Percentiles rank a stretch among this genome's conserved stretches.
phyloP scores from a whole-genome alignment of 2,888 invertebrate genomes.

The Cataglyphis altisquamis region DNA sequence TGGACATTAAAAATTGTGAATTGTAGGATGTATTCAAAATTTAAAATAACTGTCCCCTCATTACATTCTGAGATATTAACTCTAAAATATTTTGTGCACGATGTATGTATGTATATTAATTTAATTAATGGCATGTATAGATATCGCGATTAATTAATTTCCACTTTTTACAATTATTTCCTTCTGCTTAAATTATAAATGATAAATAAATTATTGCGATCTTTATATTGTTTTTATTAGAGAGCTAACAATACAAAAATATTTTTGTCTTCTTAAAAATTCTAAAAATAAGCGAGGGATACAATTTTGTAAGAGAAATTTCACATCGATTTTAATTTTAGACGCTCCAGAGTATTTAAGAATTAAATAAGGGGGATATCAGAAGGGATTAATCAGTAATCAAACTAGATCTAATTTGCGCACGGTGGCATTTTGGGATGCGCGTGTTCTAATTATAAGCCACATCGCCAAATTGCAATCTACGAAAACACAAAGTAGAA shows the following conservation, averaged over 20 bases:
- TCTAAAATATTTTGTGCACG: not conserved
- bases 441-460: constrained; percentile 17
- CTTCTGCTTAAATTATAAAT: not conserved
- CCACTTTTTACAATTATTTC: not conserved
- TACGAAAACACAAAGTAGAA: not conserved
- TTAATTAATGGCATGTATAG: not conserved
- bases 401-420: constrained; percentile 39
- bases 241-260: not conserved
- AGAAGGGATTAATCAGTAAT: constrained; percentile 7
- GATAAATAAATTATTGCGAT: not conserved
- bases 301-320: not conserved
- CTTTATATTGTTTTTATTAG: not conserved
- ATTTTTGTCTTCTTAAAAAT: not conserved
- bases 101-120: not conserved
- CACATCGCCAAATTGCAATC: constrained; percentile 42
- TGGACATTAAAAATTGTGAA: not conserved
- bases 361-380: not conserved
- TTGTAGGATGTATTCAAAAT: not conserved
- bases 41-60: not conserved
- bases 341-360: not conserved
- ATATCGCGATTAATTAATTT: not conserved
- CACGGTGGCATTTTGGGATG: constrained; percentile 19
- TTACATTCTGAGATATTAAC: not conserved
- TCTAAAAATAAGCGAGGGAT: not conserved
- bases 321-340: constrained; percentile 12